These are phyloP conservation scores for Yponomeuta cagnagella DNA, from an alignment of 2,888 invertebrate species.

Conservation along the genomic window DNA sequence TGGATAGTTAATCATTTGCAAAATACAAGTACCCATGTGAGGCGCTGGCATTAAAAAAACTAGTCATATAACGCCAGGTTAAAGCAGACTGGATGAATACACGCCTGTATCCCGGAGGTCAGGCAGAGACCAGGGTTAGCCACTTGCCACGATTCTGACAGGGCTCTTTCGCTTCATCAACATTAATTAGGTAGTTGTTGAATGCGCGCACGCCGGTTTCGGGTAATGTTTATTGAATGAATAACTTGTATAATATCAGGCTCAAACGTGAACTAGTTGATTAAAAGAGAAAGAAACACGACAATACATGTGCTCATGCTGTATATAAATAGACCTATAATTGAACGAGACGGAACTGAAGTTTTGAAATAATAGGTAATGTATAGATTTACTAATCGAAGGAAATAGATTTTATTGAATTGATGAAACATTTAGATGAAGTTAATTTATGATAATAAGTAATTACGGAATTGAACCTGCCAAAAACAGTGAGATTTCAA, in stretches of 20 bases:
- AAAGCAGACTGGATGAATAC: not conserved
- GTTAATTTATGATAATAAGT: not conserved
- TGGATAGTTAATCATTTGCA: too few relatives aligned
- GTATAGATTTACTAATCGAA: slow-evolving; percentile 12
- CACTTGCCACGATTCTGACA: too few relatives aligned
- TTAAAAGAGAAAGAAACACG: slow-evolving; percentile 44
- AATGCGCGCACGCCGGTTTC: too few relatives aligned
- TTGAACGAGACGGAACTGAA: slow-evolving; percentile 43
- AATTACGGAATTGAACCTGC: slow-evolving; percentile 22
- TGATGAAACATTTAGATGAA: not conserved
- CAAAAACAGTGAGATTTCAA: slow-evolving; percentile 17
- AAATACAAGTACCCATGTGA: too few relatives aligned
- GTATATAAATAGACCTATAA: slow-evolving; percentile 38
- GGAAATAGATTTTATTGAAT: slow-evolving; percentile 14
- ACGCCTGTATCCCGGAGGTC: too few relatives aligned
- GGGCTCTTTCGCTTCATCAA: too few relatives aligned
- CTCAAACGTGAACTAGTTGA: not conserved
- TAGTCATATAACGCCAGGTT: not conserved
- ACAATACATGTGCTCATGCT: slow-evolving; percentile 63
- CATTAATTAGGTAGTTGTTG: too few relatives aligned
- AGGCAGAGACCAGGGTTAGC: too few relatives aligned
- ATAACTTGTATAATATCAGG: not conserved
- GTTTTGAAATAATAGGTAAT: slow-evolving; percentile 21
- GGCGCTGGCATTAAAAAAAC: too few relatives aligned
- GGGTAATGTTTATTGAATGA: too few relatives aligned